Evolutionary conservation across 2,113 vertebrate species (phyloP).

Genomic region (Leptobrachium leishanense): DNA sequence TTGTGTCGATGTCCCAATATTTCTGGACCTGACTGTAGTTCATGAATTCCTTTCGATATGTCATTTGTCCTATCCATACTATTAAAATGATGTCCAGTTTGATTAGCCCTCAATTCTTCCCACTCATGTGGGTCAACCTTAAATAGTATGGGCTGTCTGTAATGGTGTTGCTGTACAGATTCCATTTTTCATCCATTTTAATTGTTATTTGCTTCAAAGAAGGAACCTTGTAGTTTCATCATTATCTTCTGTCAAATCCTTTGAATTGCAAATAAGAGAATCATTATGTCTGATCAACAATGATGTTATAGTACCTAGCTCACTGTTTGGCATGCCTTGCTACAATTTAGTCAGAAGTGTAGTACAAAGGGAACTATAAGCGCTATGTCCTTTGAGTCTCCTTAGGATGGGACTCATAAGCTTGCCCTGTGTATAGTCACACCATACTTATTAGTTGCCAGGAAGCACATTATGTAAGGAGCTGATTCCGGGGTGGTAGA

Average conservation of each 20-base stretch:
- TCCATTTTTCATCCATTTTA: not conserved
- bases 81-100: constrained; percentile 1
- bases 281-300: not conserved
- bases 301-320: too few species aligned
- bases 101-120: not conserved
- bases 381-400: too few species aligned
- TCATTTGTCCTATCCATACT: not conserved
- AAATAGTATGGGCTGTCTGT: not conserved
- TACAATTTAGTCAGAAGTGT: too few species aligned
- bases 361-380: too few species aligned
- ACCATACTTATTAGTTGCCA: too few species aligned
- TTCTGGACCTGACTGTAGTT: not conserved
- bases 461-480: too few species aligned
- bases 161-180: not conserved
- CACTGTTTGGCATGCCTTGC: too few species aligned
- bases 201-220: not conserved
- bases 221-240: not conserved
- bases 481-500: too few species aligned
- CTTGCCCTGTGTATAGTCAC: too few species aligned
- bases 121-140: not conserved
- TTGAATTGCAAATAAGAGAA: not conserved
- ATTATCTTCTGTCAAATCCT: constrained; percentile 11
- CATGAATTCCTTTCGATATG: constrained; percentile 1
- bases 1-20: too few species aligned
- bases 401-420: too few species aligned